A percentile compares a stretch with the other conserved stretches of the same genome.
These are phyloP conservation scores for Indicator indicator DNA, from an alignment of 2,113 vertebrate species.

Conservation along the genomic window DNA sequence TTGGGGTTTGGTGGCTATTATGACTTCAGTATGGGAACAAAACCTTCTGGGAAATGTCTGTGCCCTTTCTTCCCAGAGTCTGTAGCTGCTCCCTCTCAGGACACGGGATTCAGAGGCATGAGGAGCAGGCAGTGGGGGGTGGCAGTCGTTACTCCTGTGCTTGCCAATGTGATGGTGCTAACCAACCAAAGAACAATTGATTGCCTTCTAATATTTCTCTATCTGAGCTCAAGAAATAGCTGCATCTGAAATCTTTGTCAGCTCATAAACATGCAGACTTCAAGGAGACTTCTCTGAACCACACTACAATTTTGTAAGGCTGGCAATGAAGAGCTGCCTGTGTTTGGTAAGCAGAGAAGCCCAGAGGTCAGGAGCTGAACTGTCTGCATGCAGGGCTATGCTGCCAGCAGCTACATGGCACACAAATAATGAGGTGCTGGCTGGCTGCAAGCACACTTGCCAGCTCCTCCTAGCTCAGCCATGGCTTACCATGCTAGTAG, in stretches of 20 bases:
- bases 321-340: background rate
- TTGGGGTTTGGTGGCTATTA: background rate
- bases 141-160: background rate
- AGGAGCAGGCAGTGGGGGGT: background rate
- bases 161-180: background rate
- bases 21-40: background rate
- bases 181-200: background rate
- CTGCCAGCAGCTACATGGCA: background rate
- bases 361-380: background rate
- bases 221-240: background rate
- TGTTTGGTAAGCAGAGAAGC: background rate
- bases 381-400: background rate
- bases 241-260: background rate
- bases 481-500: background rate
- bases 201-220: background rate
- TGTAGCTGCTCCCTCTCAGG: background rate
- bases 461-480: background rate
- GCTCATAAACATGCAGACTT: background rate
- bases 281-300: background rate
- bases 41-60: background rate
- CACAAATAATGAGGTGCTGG: background rate
- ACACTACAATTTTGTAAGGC: background rate
- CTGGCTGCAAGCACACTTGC: background rate
- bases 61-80: background rate
- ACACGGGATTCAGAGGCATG: background rate